Percentiles rank a stretch among this genome's conserved stretches.
phyloP scores from a whole-genome alignment of 2,797 vertebrate species.

The Ateles fusciceps region DNA sequence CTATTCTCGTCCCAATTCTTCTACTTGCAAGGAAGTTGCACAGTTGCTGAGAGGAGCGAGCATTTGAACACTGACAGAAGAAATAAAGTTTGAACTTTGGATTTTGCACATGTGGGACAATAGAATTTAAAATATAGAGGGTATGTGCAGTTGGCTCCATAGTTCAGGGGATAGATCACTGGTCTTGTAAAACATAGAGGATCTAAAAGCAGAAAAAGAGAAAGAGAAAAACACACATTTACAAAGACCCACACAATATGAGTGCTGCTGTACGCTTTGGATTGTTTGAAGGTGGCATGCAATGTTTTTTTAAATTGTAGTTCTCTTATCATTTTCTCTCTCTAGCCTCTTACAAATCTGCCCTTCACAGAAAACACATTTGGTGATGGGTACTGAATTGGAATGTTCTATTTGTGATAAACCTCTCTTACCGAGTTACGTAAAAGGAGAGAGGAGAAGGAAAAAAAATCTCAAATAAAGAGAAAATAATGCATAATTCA shows the following conservation, averaged over 20 bases:
- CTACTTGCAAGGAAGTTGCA: background rate
- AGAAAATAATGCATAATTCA: conserved; percentile 45
- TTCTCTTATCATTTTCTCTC: conserved; percentile 49
- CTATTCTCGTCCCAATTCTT: background rate
- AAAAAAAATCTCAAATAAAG: background rate
- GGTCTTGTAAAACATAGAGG: background rate
- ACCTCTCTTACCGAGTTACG: conserved; percentile 27
- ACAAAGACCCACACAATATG: background rate
- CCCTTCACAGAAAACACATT: conserved; percentile 52
- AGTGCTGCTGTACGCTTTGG: background rate
- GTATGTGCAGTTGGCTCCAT: background rate
- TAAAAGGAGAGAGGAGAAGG: background rate
- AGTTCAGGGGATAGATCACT: background rate
- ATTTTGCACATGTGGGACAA: background rate
- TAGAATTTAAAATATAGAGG: background rate
- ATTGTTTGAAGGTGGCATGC: conserved; percentile 20
- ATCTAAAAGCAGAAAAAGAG: background rate
- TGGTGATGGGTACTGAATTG: conserved; percentile 32
- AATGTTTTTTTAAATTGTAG: conserved; percentile 19
- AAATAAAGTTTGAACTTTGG: conserved; percentile 28
- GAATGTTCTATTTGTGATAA: conserved; percentile 50
- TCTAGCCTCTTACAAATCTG: conserved; percentile 23
- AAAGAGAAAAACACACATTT: background rate
- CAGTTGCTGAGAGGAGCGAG: background rate
- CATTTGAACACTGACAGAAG: background rate